Percentiles rank a stretch among this genome's conserved stretches.
Conservation (phyloP, 2,113 vertebrate species). For the Neodon shergylaensis region DNA sequence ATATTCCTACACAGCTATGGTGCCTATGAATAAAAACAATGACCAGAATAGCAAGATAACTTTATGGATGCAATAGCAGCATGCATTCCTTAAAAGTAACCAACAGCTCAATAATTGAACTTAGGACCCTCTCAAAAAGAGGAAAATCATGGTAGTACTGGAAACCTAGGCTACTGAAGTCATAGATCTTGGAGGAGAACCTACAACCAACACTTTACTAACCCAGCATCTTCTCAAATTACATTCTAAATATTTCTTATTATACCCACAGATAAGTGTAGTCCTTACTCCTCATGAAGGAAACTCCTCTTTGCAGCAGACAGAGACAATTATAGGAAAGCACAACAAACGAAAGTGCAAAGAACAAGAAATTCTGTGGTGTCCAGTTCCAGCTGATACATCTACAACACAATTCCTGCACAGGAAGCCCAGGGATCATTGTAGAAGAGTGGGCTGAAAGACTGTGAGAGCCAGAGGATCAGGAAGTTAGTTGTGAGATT, state of each 20-base stretch:
- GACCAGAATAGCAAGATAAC: neutral
- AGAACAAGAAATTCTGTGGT: neutral
- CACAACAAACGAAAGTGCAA: neutral
- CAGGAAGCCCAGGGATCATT: neutral
- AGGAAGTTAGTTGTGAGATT: neutral
- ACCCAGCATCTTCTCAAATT: neutral
- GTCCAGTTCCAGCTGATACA: neutral
- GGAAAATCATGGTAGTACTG: neutral
- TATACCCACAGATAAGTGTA: neutral
- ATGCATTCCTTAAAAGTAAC: neutral
- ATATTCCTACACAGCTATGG: neutral
- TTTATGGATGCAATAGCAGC: neutral
- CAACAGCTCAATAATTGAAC: neutral
- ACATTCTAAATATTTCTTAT: neutral
- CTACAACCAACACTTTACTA: neutral
- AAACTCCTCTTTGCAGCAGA: neutral
- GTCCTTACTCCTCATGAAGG: neutral
- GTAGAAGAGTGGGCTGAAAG: neutral
- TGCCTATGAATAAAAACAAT: neutral
- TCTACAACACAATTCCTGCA: neutral
- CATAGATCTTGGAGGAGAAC: neutral
- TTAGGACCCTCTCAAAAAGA: neutral
- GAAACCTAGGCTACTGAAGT: neutral
- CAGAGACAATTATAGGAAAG: neutral
- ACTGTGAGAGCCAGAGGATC: no score